phyloP scores from a whole-genome alignment of 2,797 vertebrate genomes.

The Carcharodon carcharias region DNA sequence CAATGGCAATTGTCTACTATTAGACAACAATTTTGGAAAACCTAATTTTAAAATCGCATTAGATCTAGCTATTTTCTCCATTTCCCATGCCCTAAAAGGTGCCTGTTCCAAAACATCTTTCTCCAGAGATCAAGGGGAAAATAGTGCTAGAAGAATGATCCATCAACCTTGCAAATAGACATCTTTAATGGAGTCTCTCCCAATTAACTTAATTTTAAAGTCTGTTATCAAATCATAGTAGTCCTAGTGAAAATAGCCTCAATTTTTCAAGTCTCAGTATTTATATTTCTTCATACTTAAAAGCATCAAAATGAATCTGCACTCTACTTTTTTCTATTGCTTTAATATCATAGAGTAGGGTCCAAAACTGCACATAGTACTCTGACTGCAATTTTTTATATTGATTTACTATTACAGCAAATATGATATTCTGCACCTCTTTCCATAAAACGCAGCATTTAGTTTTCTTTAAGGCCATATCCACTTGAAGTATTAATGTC shows the following conservation, averaged over 20 bases:
- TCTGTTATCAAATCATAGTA: neutral
- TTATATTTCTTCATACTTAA: neutral
- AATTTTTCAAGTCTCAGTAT: neutral
- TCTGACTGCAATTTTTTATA: too few relatives aligned
- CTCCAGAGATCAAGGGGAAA: neutral
- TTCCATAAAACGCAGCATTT: neutral
- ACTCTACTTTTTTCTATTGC: neutral
- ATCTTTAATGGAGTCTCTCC: neutral
- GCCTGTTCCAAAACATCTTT: too few relatives aligned
- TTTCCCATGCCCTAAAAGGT: neutral
- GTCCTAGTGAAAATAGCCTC: neutral
- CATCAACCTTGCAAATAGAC: neutral
- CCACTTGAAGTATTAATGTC: neutral
- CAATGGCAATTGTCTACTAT: neutral
- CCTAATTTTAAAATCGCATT: slow-evolving; percentile 7
- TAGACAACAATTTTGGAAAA: neutral
- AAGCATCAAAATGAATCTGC: neutral
- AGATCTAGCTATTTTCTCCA: neutral
- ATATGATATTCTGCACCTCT: neutral
- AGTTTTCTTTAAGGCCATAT: neutral
- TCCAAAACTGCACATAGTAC: neutral
- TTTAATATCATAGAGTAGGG: neutral
- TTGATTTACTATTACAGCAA: neutral
- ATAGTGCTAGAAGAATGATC: neutral
- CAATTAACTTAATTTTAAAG: neutral